These are phyloP conservation scores for Thamnophis sirtalis DNA, from an alignment of 2,113 vertebrate genomes.

Conservation along the genomic window DNA sequence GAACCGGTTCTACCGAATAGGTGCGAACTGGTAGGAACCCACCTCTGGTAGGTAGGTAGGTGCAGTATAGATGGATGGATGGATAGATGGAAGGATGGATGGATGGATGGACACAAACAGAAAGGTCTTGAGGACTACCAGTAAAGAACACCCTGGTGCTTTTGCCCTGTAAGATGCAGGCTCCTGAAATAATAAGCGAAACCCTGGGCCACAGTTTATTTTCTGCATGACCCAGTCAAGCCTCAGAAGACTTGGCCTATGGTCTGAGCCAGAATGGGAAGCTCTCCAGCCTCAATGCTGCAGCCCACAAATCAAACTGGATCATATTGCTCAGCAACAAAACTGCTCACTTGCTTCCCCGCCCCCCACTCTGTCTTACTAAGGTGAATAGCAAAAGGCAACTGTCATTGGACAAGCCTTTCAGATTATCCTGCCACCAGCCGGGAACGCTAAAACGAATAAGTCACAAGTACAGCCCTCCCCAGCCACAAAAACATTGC, in stretches of 20 bases:
- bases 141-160: neutral
- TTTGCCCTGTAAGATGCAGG: neutral
- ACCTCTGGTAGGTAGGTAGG: no score
- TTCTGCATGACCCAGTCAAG: neutral
- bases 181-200: neutral
- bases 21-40: no score
- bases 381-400: neutral
- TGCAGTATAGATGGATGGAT: no score
- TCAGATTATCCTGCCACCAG: neutral
- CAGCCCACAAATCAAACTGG: neutral
- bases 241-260: neutral
- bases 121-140: neutral
- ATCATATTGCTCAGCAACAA: neutral
- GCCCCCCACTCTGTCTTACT: accelerated
- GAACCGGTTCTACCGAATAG: no score
- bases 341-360: neutral
- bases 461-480: neutral
- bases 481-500: neutral
- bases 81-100: neutral
- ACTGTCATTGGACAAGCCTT: neutral
- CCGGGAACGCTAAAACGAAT: neutral
- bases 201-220: neutral
- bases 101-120: neutral
- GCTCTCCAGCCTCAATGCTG: neutral
- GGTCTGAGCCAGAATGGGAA: neutral